These are phyloP conservation scores for Chouioia cunea DNA, from an alignment of 2,888 invertebrate genomes.

Conservation along the genomic window DNA sequence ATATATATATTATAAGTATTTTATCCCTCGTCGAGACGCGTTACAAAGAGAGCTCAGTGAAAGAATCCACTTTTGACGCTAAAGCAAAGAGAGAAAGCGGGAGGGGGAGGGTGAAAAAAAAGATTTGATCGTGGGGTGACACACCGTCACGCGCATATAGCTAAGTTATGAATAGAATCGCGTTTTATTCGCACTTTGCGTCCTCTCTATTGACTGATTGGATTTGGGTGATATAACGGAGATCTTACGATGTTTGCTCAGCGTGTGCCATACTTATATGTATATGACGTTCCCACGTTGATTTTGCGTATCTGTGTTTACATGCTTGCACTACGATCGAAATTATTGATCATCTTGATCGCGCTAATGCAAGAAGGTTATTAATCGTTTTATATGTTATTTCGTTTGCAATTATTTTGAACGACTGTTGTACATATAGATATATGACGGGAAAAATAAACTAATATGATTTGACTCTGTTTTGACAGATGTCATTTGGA, in stretches of 20 bases:
- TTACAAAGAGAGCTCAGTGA: slow-evolving; percentile 13
- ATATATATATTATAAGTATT: too few relatives aligned
- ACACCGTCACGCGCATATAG: too few relatives aligned
- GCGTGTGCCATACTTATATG: not conserved
- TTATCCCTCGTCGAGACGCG: slow-evolving; percentile 1
- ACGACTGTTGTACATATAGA: too few relatives aligned
- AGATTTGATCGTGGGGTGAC: not conserved
- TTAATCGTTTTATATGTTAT: too few relatives aligned
- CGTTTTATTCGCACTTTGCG: slow-evolving; percentile 6
- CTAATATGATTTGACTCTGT: too few relatives aligned
- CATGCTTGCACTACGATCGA: slow-evolving; percentile 6
- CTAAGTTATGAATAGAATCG: slow-evolving; percentile 25
- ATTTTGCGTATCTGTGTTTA: slow-evolving; percentile 20
- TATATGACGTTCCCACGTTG: slow-evolving; percentile 31
- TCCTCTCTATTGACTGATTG: slow-evolving; percentile 46
- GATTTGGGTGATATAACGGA: slow-evolving; percentile 40
- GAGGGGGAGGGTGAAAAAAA: not conserved
- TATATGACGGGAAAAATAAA: slow-evolving; percentile 11
- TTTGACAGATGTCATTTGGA: too few relatives aligned
- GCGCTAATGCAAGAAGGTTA: too few relatives aligned
- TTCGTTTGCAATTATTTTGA: too few relatives aligned
- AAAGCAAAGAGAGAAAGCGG: not conserved
- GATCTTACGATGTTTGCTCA: slow-evolving; percentile 8
- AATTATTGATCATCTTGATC: too few relatives aligned
- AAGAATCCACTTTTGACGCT: slow-evolving; percentile 14